phyloP scores from a whole-genome alignment of 2,888 invertebrate genomes.

The Apodemia hepburni region DNA sequence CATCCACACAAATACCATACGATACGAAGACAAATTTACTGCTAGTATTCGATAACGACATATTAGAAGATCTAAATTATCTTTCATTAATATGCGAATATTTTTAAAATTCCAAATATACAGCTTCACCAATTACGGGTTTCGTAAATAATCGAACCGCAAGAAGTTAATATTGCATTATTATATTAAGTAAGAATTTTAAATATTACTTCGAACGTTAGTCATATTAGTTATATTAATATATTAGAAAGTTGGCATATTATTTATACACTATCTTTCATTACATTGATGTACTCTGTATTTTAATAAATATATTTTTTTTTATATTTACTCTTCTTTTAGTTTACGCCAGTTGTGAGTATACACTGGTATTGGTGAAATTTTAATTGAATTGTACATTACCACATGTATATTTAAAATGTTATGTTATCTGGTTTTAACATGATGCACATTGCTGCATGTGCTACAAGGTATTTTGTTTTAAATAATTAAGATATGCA shows the following conservation, averaged over 20 bases:
- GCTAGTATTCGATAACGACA: neutral
- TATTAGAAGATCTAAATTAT: neutral
- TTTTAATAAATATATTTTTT: too few relatives aligned
- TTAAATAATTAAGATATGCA: too few relatives aligned
- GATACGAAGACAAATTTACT: slow-evolving; percentile 4
- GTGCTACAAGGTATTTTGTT: too few relatives aligned
- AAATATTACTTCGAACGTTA: neutral
- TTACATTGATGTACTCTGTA: too few relatives aligned
- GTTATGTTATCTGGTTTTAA: too few relatives aligned
- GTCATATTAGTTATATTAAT: neutral
- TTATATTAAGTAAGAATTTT: neutral
- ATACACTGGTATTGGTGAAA: too few relatives aligned
- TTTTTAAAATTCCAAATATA: neutral
- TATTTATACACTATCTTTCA: neutral
- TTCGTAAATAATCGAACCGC: neutral
- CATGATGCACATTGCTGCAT: too few relatives aligned
- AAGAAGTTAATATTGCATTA: neutral
- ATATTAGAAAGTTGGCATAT: neutral
- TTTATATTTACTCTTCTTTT: too few relatives aligned
- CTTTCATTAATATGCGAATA: neutral
- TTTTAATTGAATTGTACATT: too few relatives aligned
- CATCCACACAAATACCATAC: slow-evolving; percentile 1
- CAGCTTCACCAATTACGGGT: neutral
- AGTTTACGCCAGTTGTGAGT: too few relatives aligned
- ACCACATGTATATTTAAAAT: too few relatives aligned